Base-by-base conservation (phyloP, 1,140 invertebrate genomes). In the Platyura marginata region DNA sequence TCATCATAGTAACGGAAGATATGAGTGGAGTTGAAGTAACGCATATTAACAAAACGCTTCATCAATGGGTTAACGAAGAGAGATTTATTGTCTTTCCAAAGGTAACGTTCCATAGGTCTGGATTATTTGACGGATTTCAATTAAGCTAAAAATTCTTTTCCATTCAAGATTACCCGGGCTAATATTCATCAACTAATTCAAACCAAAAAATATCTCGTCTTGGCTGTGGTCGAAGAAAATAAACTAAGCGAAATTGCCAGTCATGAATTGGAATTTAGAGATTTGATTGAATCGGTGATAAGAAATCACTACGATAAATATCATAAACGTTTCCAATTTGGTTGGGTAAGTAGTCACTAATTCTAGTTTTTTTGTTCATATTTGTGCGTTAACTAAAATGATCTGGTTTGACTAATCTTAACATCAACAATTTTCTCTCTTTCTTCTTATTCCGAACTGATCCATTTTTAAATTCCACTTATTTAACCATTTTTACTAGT, bases 1-100 rank as follows among this genome's bases (percentile, higher is more conserved):
- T 23, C 54, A 51, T 0, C 53, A 58, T 37, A 43, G 54, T 22
- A 52, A 54, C 42, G 50, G 65, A 64, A 44, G 59, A 62, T 49
- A 62, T 67, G 48, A 57, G 66, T 46, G 50, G 68, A 22, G 48
- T 64, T 29, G 65, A 71, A 45, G 62, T 67, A 40, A 62, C 70
- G 38, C 50, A 66, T 44, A 54, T 80, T 40, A 84, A 85, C 52
- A 62, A 64, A 15, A 77, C 78, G 22, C 62, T 92, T 46, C 71
- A 77, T 46, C 74, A 78, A 38, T 98, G 91, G 90, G 72, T 98
- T 18, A 86, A 87, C 54, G 67, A 76, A 33, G 90, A 98, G 59
- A 68, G 92, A 44, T 97, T 95, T 69, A 72, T 79, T 23, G 78
- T 83, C 38, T 94, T 95, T 53, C 81, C 87, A 9, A 89, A 86